Base-by-base conservation (phyloP, 2,888 invertebrate species). In the Drosophila seclusa region DNA sequence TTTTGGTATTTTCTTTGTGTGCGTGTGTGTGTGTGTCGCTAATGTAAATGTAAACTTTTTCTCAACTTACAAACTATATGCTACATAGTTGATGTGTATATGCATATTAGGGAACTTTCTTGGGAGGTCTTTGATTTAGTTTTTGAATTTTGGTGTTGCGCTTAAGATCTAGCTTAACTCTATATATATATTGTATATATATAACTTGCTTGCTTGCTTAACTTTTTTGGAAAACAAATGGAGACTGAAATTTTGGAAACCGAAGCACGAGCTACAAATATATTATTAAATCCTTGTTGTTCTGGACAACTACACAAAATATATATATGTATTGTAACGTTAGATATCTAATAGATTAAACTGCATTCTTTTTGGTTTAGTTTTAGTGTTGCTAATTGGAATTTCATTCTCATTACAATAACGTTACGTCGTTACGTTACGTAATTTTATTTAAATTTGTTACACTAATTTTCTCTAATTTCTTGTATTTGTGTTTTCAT, bases 121-220 rank as follows among this genome's bases (percentile, higher is more conserved):
- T 80, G 86, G 86, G 90, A 85, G 86, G 85, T 86, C 89, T 86
- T 86, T 83, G 83, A 83, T 87, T 89, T 87, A 78, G 54, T 69
- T 75, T 73, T 73, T 72, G 78, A 73, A 60, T 87, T 73, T 87
- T 62, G 75, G 58, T 69, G 72, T 82, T 82, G 42, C 68, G 29
- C 78, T 80, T 78, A 76, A 18, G 24, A 10, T 49, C 61, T 80
- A 80, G 2, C 68, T 80, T 78, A 73, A 34, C 27, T 48, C 38
- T 68, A 31, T 21, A 27, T 61, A 40, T 61, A 60, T 64, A 48
- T 73, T 55, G 38, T 59, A 49, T 68, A 49, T 65, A 38, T 74
- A 27, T 70, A 42, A 16, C 16, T 45, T 64, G 3, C 68, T 34
- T 52, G 67, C 53, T 36, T 71, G 57, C 61, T 63, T 70, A 63